Evolutionary conservation across 2,888 invertebrate genomes (phyloP).

Genomic region (Apamea anceps): DNA sequence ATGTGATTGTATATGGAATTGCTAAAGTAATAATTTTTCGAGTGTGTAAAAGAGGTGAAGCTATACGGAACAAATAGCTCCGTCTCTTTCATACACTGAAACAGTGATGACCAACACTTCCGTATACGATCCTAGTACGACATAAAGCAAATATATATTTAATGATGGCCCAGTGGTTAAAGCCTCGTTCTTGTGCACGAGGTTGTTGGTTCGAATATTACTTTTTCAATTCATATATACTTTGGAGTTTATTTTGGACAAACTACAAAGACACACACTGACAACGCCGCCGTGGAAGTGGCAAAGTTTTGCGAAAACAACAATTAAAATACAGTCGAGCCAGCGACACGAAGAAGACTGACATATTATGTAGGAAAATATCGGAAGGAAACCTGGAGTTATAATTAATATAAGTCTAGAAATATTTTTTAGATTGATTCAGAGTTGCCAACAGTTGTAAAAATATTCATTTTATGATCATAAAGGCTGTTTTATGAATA

Average conservation of each 20-base stretch:
- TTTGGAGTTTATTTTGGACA: no score
- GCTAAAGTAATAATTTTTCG: background rate
- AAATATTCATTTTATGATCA: background rate
- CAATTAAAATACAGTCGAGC: no score
- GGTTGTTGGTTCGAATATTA: background rate
- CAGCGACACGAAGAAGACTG: no score
- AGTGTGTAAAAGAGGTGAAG: background rate
- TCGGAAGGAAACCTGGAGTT: no score
- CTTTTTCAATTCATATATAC: background rate
- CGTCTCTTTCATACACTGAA: background rate
- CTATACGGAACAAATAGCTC: background rate
- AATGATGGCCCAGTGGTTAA: background rate
- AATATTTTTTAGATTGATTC: background rate
- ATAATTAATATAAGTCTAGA: no score
- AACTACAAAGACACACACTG: no score
- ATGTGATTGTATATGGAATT: background rate
- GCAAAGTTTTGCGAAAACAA: no score
- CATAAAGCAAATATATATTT: background rate
- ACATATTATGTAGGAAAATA: no score
- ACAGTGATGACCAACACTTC: background rate
- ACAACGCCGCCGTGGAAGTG: no score
- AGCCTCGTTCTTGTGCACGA: background rate
- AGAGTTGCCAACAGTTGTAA: background rate
- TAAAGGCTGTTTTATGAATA: constrained; percentile 36
- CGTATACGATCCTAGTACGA: background rate